Conservation (phyloP, 2,888 invertebrate species). For the Spodoptera exigua region DNA sequence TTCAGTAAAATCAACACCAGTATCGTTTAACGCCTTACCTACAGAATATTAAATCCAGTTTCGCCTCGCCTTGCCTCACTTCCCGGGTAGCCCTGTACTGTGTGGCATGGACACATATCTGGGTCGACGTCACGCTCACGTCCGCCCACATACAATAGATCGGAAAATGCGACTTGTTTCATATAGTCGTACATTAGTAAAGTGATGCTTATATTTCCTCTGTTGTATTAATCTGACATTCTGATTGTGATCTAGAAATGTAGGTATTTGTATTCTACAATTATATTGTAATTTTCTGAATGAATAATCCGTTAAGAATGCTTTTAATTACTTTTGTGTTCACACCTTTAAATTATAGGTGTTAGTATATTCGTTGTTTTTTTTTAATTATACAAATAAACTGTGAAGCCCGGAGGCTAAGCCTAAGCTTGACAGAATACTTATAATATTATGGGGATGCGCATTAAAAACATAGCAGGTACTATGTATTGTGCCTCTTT, state of each 20-base stretch:
- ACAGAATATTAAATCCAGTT: conserved; percentile 35
- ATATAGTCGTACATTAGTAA: conserved; percentile 45
- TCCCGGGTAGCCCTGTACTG: conserved; percentile 42
- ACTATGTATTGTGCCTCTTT: too few relatives aligned
- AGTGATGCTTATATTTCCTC: conserved; percentile 24
- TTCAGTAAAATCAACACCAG: conserved; percentile 10
- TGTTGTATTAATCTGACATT: conserved; percentile 23
- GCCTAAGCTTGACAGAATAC: too few relatives aligned
- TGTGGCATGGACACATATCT: conserved; percentile 52
- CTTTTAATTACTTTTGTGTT: too few relatives aligned
- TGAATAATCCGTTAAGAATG: too few relatives aligned
- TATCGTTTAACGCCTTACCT: conserved; percentile 20
- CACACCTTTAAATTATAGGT: too few relatives aligned
- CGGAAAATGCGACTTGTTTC: conserved; percentile 60
- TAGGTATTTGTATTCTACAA: too few relatives aligned
- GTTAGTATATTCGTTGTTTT: too few relatives aligned
- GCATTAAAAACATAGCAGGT: too few relatives aligned
- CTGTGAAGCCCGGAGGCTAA: too few relatives aligned
- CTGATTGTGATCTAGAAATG: conserved; percentile 9
- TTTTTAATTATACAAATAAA: too few relatives aligned
- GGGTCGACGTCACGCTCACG: conserved; percentile 52
- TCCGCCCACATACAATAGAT: conserved; percentile 57
- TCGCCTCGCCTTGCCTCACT: background rate
- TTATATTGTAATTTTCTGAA: background rate
- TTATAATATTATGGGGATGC: too few relatives aligned